Percentiles rank a stretch among this genome's conserved stretches.
phyloP scores from a whole-genome alignment of 2,888 invertebrate genomes.

The Papilio protenor region DNA sequence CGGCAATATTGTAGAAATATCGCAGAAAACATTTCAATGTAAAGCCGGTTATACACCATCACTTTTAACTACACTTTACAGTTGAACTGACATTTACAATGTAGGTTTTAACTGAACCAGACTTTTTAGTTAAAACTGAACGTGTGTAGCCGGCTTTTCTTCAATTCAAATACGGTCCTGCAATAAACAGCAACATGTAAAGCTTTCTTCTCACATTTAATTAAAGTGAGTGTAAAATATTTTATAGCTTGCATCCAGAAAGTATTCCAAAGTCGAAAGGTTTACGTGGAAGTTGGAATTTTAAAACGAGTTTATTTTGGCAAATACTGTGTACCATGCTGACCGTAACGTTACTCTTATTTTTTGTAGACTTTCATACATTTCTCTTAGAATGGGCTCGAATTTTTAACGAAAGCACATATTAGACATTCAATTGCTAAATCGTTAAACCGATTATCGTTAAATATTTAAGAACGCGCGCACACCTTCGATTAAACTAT shows the following conservation, averaged over 20 bases:
- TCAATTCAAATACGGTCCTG: not conserved
- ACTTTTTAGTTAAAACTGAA: no score
- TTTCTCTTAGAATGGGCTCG: not conserved
- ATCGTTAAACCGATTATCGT: no score
- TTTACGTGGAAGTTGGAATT: slow-evolving; percentile 39
- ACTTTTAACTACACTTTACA: no score
- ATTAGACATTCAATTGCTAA: not conserved
- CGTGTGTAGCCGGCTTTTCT: no score
- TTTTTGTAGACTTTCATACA: not conserved
- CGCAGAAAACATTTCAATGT: not conserved
- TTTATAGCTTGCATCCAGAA: slow-evolving; percentile 36
- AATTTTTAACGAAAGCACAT: not conserved
- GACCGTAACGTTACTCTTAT: slow-evolving; percentile 20
- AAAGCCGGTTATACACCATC: no score
- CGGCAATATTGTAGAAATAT: no score
- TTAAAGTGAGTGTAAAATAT: slow-evolving; percentile 40
- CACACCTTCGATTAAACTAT: no score
- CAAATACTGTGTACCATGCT: slow-evolving; percentile 18
- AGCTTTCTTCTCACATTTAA: slow-evolving; percentile 32
- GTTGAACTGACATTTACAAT: no score
- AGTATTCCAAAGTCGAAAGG: slow-evolving; percentile 38
- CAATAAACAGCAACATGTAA: slow-evolving; percentile 5
- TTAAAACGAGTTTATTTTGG: slow-evolving; percentile 38
- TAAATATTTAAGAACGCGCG: no score
- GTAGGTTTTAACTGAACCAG: no score